A percentile compares a stretch with the other conserved stretches of the same genome.
These are phyloP conservation scores for Agraylea sexmaculata DNA, from an alignment of 1,140 invertebrate genomes.

Conservation along the genomic window DNA sequence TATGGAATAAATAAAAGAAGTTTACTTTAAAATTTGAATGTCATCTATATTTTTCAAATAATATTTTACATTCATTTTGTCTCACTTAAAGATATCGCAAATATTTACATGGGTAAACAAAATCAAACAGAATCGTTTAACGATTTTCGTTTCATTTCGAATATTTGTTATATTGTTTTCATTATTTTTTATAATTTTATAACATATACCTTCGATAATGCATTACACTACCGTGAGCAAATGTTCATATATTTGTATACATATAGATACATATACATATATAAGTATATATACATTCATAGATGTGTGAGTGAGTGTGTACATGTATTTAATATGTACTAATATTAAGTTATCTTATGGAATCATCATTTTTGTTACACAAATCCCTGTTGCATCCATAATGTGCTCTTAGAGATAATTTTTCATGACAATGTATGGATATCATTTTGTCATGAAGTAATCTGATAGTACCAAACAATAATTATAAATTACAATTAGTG, in stretches of 20 bases:
- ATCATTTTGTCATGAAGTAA: too few relatives aligned
- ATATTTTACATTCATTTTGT: slow-evolving; percentile 44
- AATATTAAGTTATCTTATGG: slow-evolving; percentile 17
- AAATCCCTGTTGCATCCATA: slow-evolving; percentile 11
- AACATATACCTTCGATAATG: slow-evolving; percentile 22
- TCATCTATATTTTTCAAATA: slow-evolving; percentile 42
- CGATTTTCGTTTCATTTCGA: slow-evolving; percentile 21
- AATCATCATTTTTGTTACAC: slow-evolving; percentile 2
- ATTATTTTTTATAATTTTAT: slow-evolving; percentile 21
- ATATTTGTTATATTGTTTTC: slow-evolving; percentile 18
- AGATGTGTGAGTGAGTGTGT: too few relatives aligned
- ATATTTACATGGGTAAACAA: slow-evolving; percentile 40
- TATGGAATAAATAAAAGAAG: slow-evolving; percentile 29
- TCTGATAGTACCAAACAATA: too few relatives aligned
- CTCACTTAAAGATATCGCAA: slow-evolving; percentile 39
- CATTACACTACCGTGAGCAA: slow-evolving; percentile 21
- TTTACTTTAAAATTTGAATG: slow-evolving; percentile 37
- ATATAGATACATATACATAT: too few relatives aligned
- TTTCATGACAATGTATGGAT: too few relatives aligned
- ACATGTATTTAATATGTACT: too few relatives aligned
- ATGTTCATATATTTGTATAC: slow-evolving; percentile 20
- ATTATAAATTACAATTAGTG: too few relatives aligned
- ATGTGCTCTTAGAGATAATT: too few relatives aligned
- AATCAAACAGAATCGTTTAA: slow-evolving; percentile 31
- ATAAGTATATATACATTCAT: too few relatives aligned